A percentile compares a stretch with the other conserved stretches of the same genome.
Evolutionary conservation across 2,113 vertebrate genomes (phyloP).

Genomic region (Heptranchias perlo): DNA sequence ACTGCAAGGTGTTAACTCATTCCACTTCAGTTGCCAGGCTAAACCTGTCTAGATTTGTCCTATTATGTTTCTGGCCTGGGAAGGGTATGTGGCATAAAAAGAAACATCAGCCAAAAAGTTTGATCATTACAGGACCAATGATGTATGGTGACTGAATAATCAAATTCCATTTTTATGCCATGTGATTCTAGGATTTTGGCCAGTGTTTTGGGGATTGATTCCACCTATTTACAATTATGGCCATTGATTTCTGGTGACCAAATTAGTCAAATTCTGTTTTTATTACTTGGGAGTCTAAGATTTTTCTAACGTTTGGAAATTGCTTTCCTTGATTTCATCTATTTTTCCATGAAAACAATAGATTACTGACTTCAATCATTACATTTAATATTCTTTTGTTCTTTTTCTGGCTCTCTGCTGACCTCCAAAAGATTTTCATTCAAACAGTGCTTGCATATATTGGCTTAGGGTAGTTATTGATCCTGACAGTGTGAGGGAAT

Average conservation of each 20-base stretch:
- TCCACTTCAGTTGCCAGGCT: no score
- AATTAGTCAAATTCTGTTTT: neutral
- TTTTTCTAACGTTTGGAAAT: neutral
- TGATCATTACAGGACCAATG: neutral
- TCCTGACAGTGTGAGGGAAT: neutral
- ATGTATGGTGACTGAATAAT: neutral
- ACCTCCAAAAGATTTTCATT: constrained; percentile 11
- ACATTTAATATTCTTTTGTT: neutral
- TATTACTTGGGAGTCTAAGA: neutral
- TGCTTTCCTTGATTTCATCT: neutral
- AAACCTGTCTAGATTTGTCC: neutral
- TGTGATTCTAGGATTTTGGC: neutral
- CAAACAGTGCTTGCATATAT: neutral
- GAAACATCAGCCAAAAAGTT: neutral
- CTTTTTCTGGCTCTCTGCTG: neutral
- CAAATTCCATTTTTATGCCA: no score
- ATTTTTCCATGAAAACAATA: neutral
- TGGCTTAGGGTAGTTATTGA: neutral
- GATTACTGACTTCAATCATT: neutral
- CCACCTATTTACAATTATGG: neutral
- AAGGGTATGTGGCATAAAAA: neutral
- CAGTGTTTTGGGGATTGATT: neutral
- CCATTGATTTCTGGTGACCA: neutral
- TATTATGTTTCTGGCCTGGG: neutral
- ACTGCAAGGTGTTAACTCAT: no score